These are phyloP conservation scores for Peucedramus taeniatus DNA, from an alignment of 2,113 vertebrate genomes.

Conservation along the genomic window DNA sequence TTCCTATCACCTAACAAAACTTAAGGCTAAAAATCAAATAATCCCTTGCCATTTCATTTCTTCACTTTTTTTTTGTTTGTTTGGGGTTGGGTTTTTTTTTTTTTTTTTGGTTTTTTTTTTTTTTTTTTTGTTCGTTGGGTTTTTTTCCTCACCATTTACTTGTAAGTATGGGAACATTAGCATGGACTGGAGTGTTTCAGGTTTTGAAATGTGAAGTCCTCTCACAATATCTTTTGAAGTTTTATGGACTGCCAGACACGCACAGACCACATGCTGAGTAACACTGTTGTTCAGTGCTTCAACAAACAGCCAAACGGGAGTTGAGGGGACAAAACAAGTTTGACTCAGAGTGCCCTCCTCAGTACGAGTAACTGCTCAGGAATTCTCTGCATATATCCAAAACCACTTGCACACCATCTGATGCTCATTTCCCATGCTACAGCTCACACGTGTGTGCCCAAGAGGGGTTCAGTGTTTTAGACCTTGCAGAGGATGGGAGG, in stretches of 20 bases:
- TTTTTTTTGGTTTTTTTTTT: neutral
- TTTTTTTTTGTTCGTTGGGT: no score
- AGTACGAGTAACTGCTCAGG: neutral
- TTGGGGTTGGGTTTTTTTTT: neutral
- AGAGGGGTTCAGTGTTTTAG: neutral
- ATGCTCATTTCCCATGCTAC: neutral
- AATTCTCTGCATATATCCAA: neutral
- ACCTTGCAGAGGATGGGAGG: neutral
- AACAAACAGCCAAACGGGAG: neutral
- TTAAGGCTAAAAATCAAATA: neutral
- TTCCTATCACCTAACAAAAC: neutral
- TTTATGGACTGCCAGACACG: conserved; percentile 11
- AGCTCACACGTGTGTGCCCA: neutral
- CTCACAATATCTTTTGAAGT: conserved; percentile 10
- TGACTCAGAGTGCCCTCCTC: neutral
- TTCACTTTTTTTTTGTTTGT: neutral
- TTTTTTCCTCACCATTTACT: no score
- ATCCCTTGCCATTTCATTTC: neutral
- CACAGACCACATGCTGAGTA: conserved; percentile 9
- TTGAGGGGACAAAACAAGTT: neutral
- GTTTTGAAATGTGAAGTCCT: neutral
- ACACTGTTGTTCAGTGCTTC: neutral
- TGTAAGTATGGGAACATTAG: neutral
- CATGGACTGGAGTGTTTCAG: neutral
- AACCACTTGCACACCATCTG: neutral